phyloP scores from a whole-genome alignment of 2,113 vertebrate genomes.

The Eclectus roratus region DNA sequence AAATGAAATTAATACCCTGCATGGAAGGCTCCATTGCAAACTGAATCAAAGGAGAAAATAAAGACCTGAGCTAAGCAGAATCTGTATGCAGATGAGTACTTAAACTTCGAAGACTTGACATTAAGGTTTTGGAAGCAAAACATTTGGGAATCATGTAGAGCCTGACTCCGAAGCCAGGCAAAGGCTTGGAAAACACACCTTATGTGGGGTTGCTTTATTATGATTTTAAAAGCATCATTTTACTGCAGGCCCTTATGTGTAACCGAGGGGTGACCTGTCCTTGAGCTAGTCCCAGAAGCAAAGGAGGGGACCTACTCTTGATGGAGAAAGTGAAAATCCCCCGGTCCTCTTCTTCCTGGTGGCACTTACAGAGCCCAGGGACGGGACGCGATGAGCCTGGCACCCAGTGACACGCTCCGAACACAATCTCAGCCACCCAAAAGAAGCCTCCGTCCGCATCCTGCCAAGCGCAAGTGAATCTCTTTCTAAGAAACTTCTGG shows the following conservation, averaged over 20 bases:
- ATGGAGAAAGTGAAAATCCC: not conserved
- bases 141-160: not conserved
- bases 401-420: rapidly evolving
- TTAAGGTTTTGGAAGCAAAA: not conserved
- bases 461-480: not conserved
- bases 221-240: not conserved
- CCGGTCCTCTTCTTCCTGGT: rapidly evolving
- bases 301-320: not conserved
- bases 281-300: not conserved
- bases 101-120: not conserved
- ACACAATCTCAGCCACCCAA: rapidly evolving
- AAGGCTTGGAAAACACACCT: not conserved
- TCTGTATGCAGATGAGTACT: not conserved
- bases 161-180: not conserved
- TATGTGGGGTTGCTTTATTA: rapidly evolving
- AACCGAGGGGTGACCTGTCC: not conserved
- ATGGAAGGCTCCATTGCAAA: not conserved
- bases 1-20: slow-evolving; percentile 30
- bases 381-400: not conserved
- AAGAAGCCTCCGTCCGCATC: rapidly evolving
- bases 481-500: slow-evolving; percentile 6
- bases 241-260: not conserved
- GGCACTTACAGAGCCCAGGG: not conserved
- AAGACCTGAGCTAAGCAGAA: slow-evolving; percentile 58
- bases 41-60: slow-evolving; percentile 2